phyloP scores from a whole-genome alignment of 2,113 vertebrate genomes.

The Ceyx cyanopectus region DNA sequence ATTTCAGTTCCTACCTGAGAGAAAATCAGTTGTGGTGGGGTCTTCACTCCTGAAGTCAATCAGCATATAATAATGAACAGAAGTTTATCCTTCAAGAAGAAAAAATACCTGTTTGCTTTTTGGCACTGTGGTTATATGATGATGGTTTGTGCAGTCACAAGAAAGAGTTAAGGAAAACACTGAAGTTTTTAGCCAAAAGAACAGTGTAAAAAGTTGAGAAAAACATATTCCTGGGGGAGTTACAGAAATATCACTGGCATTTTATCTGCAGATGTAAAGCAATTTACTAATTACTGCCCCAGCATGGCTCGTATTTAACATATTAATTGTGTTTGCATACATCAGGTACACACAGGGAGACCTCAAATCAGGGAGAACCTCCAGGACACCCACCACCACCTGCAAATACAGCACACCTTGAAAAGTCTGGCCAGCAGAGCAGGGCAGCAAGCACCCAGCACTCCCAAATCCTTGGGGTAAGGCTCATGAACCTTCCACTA shows the following conservation, averaged over 20 bases:
- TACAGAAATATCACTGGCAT: neutral
- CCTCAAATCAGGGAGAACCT: neutral
- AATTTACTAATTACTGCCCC: constrained; percentile 13
- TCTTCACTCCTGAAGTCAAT: neutral
- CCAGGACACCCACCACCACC: too few relatives aligned
- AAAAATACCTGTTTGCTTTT: neutral
- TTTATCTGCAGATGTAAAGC: neutral
- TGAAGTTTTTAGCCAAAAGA: neutral
- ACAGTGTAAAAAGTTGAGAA: neutral
- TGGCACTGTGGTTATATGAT: neutral
- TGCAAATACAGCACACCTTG: neutral
- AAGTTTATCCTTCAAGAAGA: neutral
- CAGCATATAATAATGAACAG: neutral
- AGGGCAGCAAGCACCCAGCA: neutral
- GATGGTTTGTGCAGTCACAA: neutral
- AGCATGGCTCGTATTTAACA: neutral
- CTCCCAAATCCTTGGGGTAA: neutral
- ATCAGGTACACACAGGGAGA: neutral
- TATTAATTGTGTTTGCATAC: constrained; percentile 20
- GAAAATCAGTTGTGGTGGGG: neutral
- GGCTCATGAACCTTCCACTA: neutral
- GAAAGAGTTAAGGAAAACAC: neutral
- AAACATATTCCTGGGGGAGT: neutral
- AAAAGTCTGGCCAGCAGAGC: neutral
- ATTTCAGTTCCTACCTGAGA: neutral